Evolutionary conservation across 1,140 invertebrate species (phyloP), one percentile per base, ranked within the genome.

Genomic region (Liolophura sinensis): DNA sequence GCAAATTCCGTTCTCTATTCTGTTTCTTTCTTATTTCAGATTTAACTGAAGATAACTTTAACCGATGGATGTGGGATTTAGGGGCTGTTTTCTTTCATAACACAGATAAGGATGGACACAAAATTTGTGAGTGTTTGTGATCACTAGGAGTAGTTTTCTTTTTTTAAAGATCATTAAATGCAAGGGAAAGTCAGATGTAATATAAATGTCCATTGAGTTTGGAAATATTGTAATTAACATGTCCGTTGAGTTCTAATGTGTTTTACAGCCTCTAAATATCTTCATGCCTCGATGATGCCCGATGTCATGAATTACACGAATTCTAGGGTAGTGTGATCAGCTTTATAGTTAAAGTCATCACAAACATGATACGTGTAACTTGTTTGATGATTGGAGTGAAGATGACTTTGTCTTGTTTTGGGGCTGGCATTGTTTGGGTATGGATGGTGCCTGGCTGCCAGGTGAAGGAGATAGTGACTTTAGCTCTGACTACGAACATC

Each of bases 61-160:
- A 87, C 52, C 85, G 87, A 79, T 90, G 92, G 24, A 90, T 93
- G 73, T 83, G 94, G 50, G 88, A 91, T 49, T 89, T 90, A 75
- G 94, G 93, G 47, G 87, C 89, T 0, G 86, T 93, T 50, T 96
- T 91, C 81, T 88, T 89, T 20, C 88, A 89, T 70, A 91, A 91
- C 46, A 85, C 88, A 75, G 94, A 97, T 82, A 89, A 90, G 68
- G 93, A 95, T 85, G 93, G 92, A 1, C 91, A 90, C 52, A 69
- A 69, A 64, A 77, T 84, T 27, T 78, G 82, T 82, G 77, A 79
- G 77, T 70, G 93, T 48, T 61, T 90, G 93, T 69, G 91, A 90
- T 58, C 46, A 49, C 20, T 11, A 12, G 48, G 9, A 16, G 11
- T 3, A 61, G 16, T 52, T 31, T 54, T 16, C 20, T 18, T 49